Percentiles rank a stretch among this genome's conserved stretches.
These are phyloP conservation scores for Corythornis madagascariensis DNA, from an alignment of 2,113 vertebrate species.

Conservation along the genomic window DNA sequence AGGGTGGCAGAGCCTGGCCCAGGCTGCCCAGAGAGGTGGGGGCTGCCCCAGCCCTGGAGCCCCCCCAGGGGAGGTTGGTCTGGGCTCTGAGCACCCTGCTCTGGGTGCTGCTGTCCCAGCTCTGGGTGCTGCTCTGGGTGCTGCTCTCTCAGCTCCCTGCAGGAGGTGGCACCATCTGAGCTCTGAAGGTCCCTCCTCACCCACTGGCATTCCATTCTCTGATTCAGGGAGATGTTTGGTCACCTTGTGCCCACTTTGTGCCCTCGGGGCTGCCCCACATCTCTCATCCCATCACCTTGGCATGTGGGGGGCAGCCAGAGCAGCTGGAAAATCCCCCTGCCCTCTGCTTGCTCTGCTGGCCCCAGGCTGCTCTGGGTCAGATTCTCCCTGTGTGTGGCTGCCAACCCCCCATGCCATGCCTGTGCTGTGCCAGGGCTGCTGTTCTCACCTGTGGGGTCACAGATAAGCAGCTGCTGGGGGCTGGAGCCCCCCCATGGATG, in stretches of 20 bases:
- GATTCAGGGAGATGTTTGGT: neutral
- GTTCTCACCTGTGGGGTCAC: neutral
- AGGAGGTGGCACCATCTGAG: too few species aligned
- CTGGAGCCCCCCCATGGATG: neutral
- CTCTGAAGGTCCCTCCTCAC: too few species aligned
- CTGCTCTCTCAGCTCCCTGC: too few species aligned
- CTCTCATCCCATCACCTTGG: rapidly evolving
- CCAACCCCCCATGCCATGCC: rapidly evolving
- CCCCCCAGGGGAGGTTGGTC: too few species aligned
- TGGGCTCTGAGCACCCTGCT: too few species aligned
- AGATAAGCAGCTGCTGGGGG: neutral
- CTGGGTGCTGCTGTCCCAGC: too few species aligned
- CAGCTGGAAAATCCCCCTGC: neutral
- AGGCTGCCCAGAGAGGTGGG: too few species aligned
- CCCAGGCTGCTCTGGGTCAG: neutral
- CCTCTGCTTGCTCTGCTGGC: rapidly evolving
- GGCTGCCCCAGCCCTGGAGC: too few species aligned
- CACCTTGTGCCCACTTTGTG: neutral
- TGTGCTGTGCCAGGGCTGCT: neutral
- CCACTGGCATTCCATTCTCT: neutral
- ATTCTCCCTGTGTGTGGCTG: neutral
- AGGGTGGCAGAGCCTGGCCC: too few species aligned
- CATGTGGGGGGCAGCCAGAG: neutral
- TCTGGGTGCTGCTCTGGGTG: too few species aligned
- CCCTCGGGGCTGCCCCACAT: neutral